phyloP scores from a whole-genome alignment of 2,113 vertebrate genomes.

The Megaceryle maxima region DNA sequence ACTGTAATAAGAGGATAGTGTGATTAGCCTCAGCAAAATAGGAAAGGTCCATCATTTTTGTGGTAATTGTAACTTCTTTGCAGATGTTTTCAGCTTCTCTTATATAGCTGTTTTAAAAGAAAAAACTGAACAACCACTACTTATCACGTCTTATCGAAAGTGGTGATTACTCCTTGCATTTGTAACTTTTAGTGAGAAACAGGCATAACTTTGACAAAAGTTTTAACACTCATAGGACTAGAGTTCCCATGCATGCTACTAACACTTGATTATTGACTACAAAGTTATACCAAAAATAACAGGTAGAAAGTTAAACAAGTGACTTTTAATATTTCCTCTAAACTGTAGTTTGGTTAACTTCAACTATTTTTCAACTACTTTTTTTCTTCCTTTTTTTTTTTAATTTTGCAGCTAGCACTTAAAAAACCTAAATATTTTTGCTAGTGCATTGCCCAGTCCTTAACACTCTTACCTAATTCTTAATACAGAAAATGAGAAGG shows the following conservation, averaged over 20 bases:
- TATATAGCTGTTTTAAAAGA: background rate
- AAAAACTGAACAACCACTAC: background rate
- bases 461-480: background rate
- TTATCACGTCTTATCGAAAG: fast-evolving
- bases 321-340: background rate
- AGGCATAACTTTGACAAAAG: background rate
- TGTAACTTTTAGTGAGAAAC: background rate
- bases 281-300: background rate
- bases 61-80: background rate
- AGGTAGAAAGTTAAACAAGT: background rate
- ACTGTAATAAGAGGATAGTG: background rate
- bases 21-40: background rate
- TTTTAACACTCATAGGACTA: background rate
- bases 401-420: background rate
- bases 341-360: background rate
- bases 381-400: background rate
- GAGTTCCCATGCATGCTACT: background rate
- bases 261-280: background rate
- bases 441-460: background rate
- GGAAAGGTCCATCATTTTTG: background rate
- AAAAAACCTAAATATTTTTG: background rate
- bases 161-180: background rate
- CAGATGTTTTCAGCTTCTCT: background rate
- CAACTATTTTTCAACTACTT: background rate
- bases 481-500: background rate